Conservation (phyloP, 2,888 invertebrate species). For the Trichacis sp. region DNA sequence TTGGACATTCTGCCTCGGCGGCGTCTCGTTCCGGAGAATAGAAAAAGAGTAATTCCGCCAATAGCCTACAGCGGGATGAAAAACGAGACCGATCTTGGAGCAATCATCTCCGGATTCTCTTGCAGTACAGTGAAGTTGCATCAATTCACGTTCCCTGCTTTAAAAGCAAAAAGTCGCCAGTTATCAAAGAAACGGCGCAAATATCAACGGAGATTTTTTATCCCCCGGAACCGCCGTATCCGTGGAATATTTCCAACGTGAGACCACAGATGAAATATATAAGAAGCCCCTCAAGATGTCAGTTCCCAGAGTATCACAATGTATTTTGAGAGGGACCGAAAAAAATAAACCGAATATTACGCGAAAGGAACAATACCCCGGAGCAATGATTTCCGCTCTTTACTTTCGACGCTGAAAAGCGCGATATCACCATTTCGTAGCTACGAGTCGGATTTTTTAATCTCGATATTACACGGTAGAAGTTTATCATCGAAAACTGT, state of each 20-base stretch:
- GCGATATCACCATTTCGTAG: background rate
- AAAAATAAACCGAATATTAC: background rate
- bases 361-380: background rate
- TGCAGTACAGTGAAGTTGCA: constrained; percentile 9
- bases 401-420: background rate
- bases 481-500: too few species aligned
- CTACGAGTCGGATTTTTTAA: background rate
- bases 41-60: constrained; percentile 17
- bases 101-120: constrained; percentile 17
- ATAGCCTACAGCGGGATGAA: constrained; percentile 13
- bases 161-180: constrained; percentile 4
- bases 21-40: constrained; percentile 13
- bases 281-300: background rate
- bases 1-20: constrained; percentile 25
- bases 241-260: constrained; percentile 18
- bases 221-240: constrained; percentile 11
- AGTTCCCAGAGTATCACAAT: background rate
- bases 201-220: constrained; percentile 8
- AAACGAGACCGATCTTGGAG: constrained; percentile 19
- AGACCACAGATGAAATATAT: constrained; percentile 27
- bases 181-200: background rate
- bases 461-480: too few species aligned
- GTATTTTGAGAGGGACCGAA: background rate
- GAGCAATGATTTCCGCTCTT: background rate
- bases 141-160: constrained; percentile 15